Base-by-base conservation (phyloP, 2,888 invertebrate species). In the Acleris literana region DNA sequence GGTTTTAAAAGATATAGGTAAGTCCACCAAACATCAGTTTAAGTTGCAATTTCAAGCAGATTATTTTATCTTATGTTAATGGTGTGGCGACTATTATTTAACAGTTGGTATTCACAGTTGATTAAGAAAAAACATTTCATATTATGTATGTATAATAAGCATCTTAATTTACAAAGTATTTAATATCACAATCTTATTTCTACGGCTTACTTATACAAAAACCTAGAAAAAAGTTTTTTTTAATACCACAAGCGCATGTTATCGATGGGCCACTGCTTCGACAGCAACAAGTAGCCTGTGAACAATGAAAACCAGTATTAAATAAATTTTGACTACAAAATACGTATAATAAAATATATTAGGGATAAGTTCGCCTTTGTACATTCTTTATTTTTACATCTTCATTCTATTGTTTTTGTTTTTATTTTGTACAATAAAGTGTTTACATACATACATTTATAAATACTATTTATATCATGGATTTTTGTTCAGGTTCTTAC, bases 271-370 rank as follows among this genome's bases (percentile, higher is more conserved):
- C 54, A 84, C 83, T 57, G 80, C 72, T 77, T 85, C 85, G 9
- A 86, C 85, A 63, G 86, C 85, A 71, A 81, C 76, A 51, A 86
- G 69, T 54, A 86, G 74, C 63, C 86, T 86, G 74, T 62, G 76
- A 77, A 56, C 55, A 33, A 11, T 33, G 11, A 68, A 62, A 68
- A 39, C 43, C 9, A 46, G 13, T 4, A 57, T 13, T 11, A 43
- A 51, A 56, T 52, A 49, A n/a, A 44, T 25, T 5, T 46, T 29
- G 11, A 56, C 18, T 39, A 20, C 33, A 16, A 54, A 51, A 48
- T 53, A 18, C 17, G n/a, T 33, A 29, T 52, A 25, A 25, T 25
- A 25, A 25, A 5, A 25, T 25, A 25, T 22, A 22, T 22, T 20
- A n/a, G n/a, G n/a, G n/a, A n/a, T n/a, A n/a, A n/a, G n/a, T n/a